Evolutionary conservation across 2,888 invertebrate species (phyloP), one percentile per base, ranked within the genome.

Genomic region (Escarpia spicata): DNA sequence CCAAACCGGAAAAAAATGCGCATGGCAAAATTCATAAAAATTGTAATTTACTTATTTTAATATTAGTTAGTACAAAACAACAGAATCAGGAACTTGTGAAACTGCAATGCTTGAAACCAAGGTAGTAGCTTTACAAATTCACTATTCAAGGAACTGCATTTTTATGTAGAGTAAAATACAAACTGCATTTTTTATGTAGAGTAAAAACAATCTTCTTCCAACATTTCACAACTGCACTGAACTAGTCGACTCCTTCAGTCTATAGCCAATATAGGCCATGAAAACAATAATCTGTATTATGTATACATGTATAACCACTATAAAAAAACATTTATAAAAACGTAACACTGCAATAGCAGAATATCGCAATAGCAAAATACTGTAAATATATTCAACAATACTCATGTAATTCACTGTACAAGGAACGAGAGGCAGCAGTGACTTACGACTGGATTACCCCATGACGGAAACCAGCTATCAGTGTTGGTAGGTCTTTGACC

Each of bases 401-500:
- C n/a, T 52, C 52, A 52, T 52, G 10, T 52, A 52, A 75, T 75
- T 75, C 26, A n/a, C 75, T 75, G 75, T 19, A 26, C 75, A 75
- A 75, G 75, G 75, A 75, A 75, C 75, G n/a, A 75, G 19, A 19
- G 26, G 19, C 75, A n/a, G n/a, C 75, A 75, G 75, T 75, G 75
- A 75, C 75, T 75, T 75, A 75, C 75, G 75, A 75, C 75, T 75
- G 75, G 75, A 75, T 75, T 75, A 75, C 75, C 75, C 75, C 26
- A 26, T 75, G 75, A 26, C 75, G 75, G 75, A 75, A 75, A 75
- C 75, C 75, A 75, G 75, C 75, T 75, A 26, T 75, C 75, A 75
- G 75, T 75, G 75, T 75, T 75, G 75, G 75, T 75, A 75, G 75
- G 75, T 75, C 75, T 75, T 75, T 75, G 75, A 75, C 75, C 75